Percentiles rank a stretch among this genome's conserved stretches.
Evolutionary conservation across 2,797 vertebrate genomes (phyloP).

Genomic region (Pagetopsis macropterus): DNA sequence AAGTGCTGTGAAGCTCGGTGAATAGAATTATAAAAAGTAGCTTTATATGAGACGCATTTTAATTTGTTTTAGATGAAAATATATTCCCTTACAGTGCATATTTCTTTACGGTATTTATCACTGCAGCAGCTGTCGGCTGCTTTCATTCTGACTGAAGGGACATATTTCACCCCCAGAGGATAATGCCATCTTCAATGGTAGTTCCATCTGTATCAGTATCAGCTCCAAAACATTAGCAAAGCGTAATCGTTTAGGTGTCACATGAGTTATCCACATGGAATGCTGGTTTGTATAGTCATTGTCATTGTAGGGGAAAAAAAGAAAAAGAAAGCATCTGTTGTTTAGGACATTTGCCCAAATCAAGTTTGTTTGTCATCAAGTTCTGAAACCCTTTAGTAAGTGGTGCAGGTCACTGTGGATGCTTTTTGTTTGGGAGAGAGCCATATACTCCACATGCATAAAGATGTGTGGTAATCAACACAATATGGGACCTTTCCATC

Average conservation of each 20-base stretch:
- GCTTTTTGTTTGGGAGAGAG: too few species aligned
- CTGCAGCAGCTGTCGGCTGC: not conserved
- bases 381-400: not conserved
- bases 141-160: not conserved
- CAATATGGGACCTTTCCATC: too few species aligned
- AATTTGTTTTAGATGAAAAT: conserved; percentile 8
- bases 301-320: not conserved
- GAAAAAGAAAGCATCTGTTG: not conserved
- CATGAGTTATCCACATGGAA: not conserved
- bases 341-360: not conserved
- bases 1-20: conserved; percentile 25
- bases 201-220: not conserved
- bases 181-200: not conserved
- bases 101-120: not conserved
- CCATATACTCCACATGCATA: too few species aligned
- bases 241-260: not conserved
- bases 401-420: too few species aligned
- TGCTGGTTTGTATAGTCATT: not conserved
- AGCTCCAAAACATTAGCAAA: not conserved
- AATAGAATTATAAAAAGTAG: conserved; percentile 13
- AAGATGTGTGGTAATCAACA: too few species aligned
- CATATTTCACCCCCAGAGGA: too few species aligned
- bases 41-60: conserved; percentile 25
- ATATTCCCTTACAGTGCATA: conserved; percentile 1
- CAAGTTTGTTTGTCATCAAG: not conserved